These are phyloP conservation scores for Euwallacea fornicatus DNA, from an alignment of 1,140 invertebrate species.

Conservation along the genomic window DNA sequence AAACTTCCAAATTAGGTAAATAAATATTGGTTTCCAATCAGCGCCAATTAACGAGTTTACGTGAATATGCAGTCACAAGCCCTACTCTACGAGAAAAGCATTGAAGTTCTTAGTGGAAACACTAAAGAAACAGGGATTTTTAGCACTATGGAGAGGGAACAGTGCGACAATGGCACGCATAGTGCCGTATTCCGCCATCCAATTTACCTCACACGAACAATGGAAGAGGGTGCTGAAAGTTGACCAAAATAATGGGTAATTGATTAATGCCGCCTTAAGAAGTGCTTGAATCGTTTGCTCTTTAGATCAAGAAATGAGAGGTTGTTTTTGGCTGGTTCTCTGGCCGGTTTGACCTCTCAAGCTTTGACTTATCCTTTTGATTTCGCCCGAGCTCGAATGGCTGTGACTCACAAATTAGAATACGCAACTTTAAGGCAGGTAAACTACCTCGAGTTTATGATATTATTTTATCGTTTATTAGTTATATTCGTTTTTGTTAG, in stretches of 20 bases:
- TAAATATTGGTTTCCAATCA: neutral
- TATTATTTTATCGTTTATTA: constrained; percentile 4
- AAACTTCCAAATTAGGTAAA: constrained; percentile 87
- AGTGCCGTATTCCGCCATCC: constrained; percentile 95
- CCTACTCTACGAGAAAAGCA: constrained; percentile 80
- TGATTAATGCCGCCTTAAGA: neutral
- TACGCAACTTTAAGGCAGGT: constrained; percentile 62
- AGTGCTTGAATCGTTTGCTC: neutral
- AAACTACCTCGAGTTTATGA: constrained; percentile 11
- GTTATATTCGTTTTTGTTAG: constrained; percentile 50
- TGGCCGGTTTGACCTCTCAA: constrained; percentile 93
- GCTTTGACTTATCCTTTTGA: constrained; percentile 95
- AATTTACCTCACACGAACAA: constrained; percentile 96
- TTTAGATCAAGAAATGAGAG: constrained; percentile 38
- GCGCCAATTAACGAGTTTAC: neutral
- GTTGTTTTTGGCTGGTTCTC: constrained; percentile 85
- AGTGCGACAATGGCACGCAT: constrained; percentile 97
- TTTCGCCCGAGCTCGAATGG: constrained; percentile 95
- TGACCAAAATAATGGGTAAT: constrained; percentile 60
- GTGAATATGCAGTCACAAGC: constrained; percentile 60
- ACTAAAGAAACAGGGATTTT: constrained; percentile 73
- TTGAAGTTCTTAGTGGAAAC: constrained; percentile 74
- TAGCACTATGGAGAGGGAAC: constrained; percentile 94
- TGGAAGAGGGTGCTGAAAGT: constrained; percentile 83
- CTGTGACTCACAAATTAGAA: constrained; percentile 81